Conservation (phyloP, 1,140 invertebrate genomes). For the Lysiphlebus fabarum region DNA sequence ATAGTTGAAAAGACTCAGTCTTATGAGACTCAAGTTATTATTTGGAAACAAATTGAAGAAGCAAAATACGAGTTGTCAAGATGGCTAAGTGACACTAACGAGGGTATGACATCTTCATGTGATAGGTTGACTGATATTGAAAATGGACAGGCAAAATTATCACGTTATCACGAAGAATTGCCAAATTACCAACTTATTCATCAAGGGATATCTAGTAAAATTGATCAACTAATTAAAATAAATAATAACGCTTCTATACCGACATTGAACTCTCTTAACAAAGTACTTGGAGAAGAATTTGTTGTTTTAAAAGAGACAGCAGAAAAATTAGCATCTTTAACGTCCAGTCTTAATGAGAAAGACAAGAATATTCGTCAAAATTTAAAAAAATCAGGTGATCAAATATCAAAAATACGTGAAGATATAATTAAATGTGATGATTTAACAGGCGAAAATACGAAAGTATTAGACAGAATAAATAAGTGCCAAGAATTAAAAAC, state of each 20-base stretch:
- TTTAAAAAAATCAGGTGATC: conserved; percentile 68
- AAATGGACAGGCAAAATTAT: conserved; percentile 70
- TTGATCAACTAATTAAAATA: conserved; percentile 74
- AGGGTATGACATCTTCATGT: conserved; percentile 69
- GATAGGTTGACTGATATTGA: conserved; percentile 77
- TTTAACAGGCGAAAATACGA: conserved; percentile 80
- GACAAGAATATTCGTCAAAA: conserved; percentile 70
- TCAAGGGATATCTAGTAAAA: conserved; percentile 74
- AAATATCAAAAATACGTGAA: conserved; percentile 75
- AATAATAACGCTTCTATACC: conserved; percentile 71
- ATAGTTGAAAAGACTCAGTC: conserved; percentile 70
- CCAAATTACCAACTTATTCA: conserved; percentile 72
- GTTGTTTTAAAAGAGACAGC: conserved; percentile 70
- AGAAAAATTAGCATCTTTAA: conserved; percentile 69
- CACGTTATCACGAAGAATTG: conserved; percentile 83
- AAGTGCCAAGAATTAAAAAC: conserved; percentile 69
- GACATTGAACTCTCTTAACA: conserved; percentile 66
- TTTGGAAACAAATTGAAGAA: conserved; percentile 89
- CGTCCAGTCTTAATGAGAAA: conserved; percentile 67
- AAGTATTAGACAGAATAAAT: conserved; percentile 75
- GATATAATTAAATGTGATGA: conserved; percentile 88
- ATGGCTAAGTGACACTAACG: conserved; percentile 81
- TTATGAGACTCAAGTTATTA: conserved; percentile 81
- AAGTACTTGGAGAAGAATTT: conserved; percentile 76
- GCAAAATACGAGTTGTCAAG: conserved; percentile 76